Evolutionary conservation across 2,113 vertebrate genomes (phyloP).

Genomic region (Brienomyrus brachyistius): DNA sequence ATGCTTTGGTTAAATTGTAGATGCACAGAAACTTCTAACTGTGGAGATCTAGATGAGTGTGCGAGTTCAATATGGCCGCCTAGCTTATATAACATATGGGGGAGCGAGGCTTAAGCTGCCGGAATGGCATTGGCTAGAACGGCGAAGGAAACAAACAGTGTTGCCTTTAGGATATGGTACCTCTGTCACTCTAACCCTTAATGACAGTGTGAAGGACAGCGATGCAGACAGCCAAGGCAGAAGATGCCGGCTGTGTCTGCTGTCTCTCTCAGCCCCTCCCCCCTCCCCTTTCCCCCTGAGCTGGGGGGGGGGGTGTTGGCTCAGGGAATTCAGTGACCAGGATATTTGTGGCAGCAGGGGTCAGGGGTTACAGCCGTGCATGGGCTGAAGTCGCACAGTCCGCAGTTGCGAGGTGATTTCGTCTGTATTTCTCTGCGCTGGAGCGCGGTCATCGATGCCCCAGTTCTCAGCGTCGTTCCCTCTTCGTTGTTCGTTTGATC

Average conservation of each 20-base stretch:
- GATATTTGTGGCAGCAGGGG: not conserved
- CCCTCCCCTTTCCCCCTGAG: not conserved
- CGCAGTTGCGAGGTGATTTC: not conserved
- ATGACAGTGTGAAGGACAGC: not conserved
- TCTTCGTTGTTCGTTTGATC: not conserved
- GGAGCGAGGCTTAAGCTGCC: not conserved
- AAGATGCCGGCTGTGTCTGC: not conserved
- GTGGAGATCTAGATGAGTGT: not conserved
- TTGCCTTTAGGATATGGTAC: not conserved
- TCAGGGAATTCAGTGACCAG: not conserved
- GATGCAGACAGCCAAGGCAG: not conserved
- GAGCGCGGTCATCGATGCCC: not conserved
- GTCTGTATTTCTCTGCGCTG: not conserved
- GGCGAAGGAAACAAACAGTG: not conserved
- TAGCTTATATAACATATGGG: not conserved
- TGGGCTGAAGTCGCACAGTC: not conserved
- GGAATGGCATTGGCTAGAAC: not conserved
- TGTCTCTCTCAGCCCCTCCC: not conserved
- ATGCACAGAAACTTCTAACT: not conserved
- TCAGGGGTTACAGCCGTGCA: not conserved
- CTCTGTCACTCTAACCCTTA: not conserved
- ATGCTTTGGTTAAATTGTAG: not conserved
- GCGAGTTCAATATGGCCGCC: not conserved
- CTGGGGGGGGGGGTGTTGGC: not conserved
- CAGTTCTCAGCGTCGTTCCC: not conserved